Evolutionary conservation across 2,113 vertebrate genomes (phyloP), one percentile per base, ranked within the genome.

Genomic region (Gobiocypris rarus): DNA sequence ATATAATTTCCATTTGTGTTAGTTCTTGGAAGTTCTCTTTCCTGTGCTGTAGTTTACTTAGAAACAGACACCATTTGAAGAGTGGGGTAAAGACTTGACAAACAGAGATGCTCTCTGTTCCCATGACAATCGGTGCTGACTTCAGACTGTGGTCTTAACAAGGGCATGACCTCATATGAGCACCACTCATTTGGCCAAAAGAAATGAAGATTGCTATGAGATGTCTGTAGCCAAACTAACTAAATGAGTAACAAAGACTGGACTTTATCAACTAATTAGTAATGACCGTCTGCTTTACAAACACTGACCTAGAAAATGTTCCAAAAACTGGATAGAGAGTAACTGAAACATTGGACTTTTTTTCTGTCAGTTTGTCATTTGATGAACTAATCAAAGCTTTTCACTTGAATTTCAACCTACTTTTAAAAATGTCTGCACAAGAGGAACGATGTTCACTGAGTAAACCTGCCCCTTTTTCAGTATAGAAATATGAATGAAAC

Each of bases 61-160:
- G 70, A 73, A 26, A 75, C 56, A 52, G 31, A 28, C 19, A 19
- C 58, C 45, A 38, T 50, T 63, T 73, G 50, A 43, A 75, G 54
- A 85, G 54, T 31, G 75, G 14, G 52, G 52, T 58, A 54, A 31
- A 75, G 69, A 76, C 75, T 80, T 48, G 43, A 80, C 79, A 85
- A 85, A 85, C 84, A 85, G n/a, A 61, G 70, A 85, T 63, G 79
- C 59, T 78, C 50, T 59, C 50, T 77, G 80, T 86, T 83, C 63
- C 80, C 74, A 83, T 86, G 80, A 54, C 50, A 48, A 84, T 59
- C 63, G 15, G 17, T 31, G 63, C 43, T 50, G 73, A 34, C 54
- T 22, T 28, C 13, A 26, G 15, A 48, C 31, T 58, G 31, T 59
- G 75, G 22, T 24, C 19, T 76, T 76, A 31, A 54, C n/a, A 15